Evolutionary conservation across 2,888 invertebrate genomes (phyloP).

Genomic region (Drosophila longiperda): DNA sequence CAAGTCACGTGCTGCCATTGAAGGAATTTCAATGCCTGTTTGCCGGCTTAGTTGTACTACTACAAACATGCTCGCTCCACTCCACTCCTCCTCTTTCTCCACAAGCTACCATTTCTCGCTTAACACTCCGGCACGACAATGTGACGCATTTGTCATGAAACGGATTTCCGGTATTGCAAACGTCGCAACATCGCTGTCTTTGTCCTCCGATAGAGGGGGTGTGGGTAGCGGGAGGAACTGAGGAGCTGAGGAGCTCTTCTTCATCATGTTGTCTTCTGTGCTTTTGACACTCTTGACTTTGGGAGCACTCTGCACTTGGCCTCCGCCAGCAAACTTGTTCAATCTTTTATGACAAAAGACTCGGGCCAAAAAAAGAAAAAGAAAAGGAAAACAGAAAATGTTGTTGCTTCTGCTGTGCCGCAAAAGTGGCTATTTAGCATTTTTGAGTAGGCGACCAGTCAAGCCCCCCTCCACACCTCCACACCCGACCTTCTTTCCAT

Average conservation of each 20-base stretch:
- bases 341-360: constrained; percentile 74
- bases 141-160: constrained; percentile 77
- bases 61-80: background rate
- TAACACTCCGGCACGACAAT: constrained; percentile 71
- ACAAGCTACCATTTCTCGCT: constrained; percentile 36
- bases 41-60: constrained; percentile 62
- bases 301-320: constrained; percentile 35
- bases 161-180: constrained; percentile 80
- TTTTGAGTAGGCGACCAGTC: constrained; percentile 68
- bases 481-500: background rate
- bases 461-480: background rate
- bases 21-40: constrained; percentile 75
- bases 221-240: background rate
- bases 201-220: constrained; percentile 30
- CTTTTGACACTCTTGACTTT: constrained; percentile 68
- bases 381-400: constrained; percentile 25
- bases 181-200: constrained; percentile 57
- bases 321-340: constrained; percentile 65
- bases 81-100: background rate
- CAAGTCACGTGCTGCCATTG: constrained; percentile 78
- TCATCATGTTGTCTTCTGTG: constrained; percentile 23
- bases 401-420: constrained; percentile 54
- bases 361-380: constrained; percentile 8
- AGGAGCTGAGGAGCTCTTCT: background rate
- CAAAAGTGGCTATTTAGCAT: constrained; percentile 83